Base-by-base conservation (phyloP, 2,888 invertebrate species). In the Catocala nupta region DNA sequence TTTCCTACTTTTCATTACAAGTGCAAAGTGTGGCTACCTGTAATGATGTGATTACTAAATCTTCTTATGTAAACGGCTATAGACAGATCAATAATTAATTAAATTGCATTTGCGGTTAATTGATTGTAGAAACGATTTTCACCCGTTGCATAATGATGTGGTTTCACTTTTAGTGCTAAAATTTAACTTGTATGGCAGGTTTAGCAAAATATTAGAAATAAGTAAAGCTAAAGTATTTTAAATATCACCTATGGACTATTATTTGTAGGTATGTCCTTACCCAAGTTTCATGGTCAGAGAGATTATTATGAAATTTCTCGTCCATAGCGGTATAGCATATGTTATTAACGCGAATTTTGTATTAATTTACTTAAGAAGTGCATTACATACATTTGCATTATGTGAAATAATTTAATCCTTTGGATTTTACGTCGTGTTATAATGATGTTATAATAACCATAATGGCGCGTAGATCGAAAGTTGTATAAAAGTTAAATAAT, bases 371-470 rank as follows among this genome's bases (percentile, higher is more conserved):
- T 52, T 58, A 58, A 53, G 42, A 25, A 55, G 12, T 42, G n/a
- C n/a, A 25, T 50, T 50, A n/a, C n/a, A 47, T n/a, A 49, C 39
- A 70, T 70, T 70, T 59, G 16, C 62, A 60, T 66, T 52, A 58
- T 63, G 55, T 36, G 54, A 62, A 51, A 70, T 59, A n/a, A 55
- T 55, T 55, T 56, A 56, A 61, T 54, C 50, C 50, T 25, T 9
- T 50, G 50, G 49, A 10, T 10, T 49, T 51, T 36, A 47, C 7
- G 7, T 48, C 25, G 8, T 1, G 48, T 8, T 9, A 3, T 2
- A 48, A 48, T 25, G 13, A 48, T 6, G 25, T 10, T 0, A 11
- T n/a, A n/a, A n/a, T n/a, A 10, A 48, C 9, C 25, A 10, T 33
- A 25, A 45, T 45, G 13, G 6, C 1, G 45, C 12, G 12, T 12